Conservation (phyloP, 2,888 invertebrate species). For the Hyalella azteca region DNA sequence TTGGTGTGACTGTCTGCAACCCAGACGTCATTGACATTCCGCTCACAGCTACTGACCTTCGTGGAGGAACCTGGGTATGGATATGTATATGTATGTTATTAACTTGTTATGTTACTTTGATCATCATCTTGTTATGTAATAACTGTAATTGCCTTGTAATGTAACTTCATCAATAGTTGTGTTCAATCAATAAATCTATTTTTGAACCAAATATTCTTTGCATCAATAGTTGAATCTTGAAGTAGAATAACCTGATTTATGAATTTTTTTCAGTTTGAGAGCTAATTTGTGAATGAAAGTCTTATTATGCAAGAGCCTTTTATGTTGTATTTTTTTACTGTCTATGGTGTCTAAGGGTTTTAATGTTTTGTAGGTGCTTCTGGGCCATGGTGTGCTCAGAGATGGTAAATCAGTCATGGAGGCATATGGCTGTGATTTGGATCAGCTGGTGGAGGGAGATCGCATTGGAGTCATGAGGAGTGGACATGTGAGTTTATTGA, state of each 20-base stretch:
- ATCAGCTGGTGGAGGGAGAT: slow-evolving; percentile 81
- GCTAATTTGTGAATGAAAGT: too few relatives aligned
- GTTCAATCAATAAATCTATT: too few relatives aligned
- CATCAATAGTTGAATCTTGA: too few relatives aligned
- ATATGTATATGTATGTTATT: background rate
- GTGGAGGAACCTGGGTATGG: slow-evolving; percentile 81
- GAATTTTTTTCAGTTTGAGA: too few relatives aligned
- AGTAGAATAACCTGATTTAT: too few relatives aligned
- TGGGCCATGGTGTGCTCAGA: slow-evolving; percentile 82
- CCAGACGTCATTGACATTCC: slow-evolving; percentile 74
- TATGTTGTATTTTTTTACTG: too few relatives aligned
- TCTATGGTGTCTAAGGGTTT: slow-evolving; percentile 60
- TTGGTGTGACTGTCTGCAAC: slow-evolving; percentile 75
- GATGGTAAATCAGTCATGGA: slow-evolving; percentile 83
- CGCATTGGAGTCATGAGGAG: slow-evolving; percentile 84
- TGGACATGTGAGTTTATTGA: slow-evolving; percentile 70
- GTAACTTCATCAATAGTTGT: background rate
- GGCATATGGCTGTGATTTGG: slow-evolving; percentile 84
- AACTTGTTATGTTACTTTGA: background rate
- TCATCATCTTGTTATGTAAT: background rate
- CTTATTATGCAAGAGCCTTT: too few relatives aligned
- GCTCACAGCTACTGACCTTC: slow-evolving; percentile 65
- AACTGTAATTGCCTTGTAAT: background rate
- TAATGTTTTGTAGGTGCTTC: slow-evolving; percentile 73
- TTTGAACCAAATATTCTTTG: too few relatives aligned